phyloP scores from a whole-genome alignment of 2,888 invertebrate species.

The Plebejus melissa region DNA sequence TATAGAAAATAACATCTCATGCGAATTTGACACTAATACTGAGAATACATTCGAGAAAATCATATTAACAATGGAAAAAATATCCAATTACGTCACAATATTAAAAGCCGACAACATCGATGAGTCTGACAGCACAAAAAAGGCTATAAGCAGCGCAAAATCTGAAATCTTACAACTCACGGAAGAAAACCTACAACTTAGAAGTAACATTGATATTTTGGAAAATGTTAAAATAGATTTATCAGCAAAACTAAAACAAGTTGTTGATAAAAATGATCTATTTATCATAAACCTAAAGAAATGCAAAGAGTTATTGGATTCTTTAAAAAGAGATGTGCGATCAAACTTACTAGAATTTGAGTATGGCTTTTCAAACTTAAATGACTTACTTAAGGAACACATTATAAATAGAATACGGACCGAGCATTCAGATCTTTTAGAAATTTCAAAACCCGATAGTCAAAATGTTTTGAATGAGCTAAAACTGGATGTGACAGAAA shows the following conservation, averaged over 20 bases:
- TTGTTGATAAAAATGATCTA: conserved; percentile 42
- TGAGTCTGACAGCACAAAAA: conserved; percentile 38
- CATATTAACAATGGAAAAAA: conserved; percentile 46
- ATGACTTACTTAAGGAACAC: conserved; percentile 46
- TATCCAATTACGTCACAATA: conserved; percentile 42
- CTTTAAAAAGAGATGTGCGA: conserved; percentile 49
- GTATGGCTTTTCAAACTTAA: conserved; percentile 39
- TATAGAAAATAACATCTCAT: conserved; percentile 39
- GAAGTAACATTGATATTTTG: conserved; percentile 41
- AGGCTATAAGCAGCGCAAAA: conserved; percentile 42
- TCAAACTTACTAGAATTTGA: conserved; percentile 49
- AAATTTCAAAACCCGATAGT: conserved; percentile 29
- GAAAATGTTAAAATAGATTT: conserved; percentile 43
- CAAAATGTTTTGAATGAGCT: conserved; percentile 2
- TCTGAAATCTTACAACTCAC: conserved; percentile 45
- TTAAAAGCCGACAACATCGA: conserved; percentile 39
- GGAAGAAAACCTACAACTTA: conserved; percentile 44
- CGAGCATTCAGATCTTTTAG: conserved; percentile 49
- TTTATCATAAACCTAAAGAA: conserved; percentile 44
- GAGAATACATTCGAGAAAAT: conserved; percentile 44
- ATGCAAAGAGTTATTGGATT: conserved; percentile 45
- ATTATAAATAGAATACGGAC: conserved; percentile 44
- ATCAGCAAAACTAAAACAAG: conserved; percentile 41
- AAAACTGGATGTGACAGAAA: background rate
- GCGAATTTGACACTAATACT: conserved; percentile 35